phyloP scores from a whole-genome alignment of 2,797 vertebrate genomes.

The Sebastiscus tertius region DNA sequence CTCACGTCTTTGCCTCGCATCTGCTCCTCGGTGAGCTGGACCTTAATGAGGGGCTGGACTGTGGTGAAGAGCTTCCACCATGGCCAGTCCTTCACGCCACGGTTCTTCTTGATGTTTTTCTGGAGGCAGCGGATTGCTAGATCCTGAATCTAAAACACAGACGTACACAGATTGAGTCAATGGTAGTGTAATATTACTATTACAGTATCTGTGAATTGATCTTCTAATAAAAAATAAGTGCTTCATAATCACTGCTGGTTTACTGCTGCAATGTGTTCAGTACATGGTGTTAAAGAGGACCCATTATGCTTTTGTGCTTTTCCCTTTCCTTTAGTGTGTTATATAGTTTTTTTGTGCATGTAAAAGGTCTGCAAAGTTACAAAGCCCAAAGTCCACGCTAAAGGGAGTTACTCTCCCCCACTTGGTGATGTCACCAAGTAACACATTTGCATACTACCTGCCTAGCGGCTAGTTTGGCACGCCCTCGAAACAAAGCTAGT shows the following conservation, averaged over 20 bases:
- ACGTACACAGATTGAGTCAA: background rate
- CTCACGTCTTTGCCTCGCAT: conserved; percentile 93
- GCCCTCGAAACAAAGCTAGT: no score
- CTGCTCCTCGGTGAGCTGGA: conserved; percentile 96
- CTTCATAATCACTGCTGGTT: background rate
- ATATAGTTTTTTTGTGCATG: no score
- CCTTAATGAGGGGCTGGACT: conserved; percentile 93
- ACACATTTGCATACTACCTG: no score
- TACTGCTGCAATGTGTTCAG: background rate
- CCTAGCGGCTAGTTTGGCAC: no score
- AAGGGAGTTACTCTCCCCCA: no score
- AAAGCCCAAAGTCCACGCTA: no score
- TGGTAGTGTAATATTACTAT: background rate
- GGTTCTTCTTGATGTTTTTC: conserved; percentile 89
- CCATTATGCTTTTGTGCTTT: no score
- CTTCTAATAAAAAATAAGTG: background rate
- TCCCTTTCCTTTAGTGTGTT: no score
- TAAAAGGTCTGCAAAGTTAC: no score
- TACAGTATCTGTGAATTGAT: background rate
- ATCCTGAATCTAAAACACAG: conserved; percentile 88
- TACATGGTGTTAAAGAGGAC: background rate
- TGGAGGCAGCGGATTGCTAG: conserved; percentile 92
- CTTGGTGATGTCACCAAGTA: no score
- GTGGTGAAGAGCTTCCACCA: conserved; percentile 99
- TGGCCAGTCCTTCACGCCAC: conserved; percentile 93